Evolutionary conservation across 2,888 invertebrate species (phyloP), one percentile per base, ranked within the genome.

Genomic region (Notodonta dromedarius): DNA sequence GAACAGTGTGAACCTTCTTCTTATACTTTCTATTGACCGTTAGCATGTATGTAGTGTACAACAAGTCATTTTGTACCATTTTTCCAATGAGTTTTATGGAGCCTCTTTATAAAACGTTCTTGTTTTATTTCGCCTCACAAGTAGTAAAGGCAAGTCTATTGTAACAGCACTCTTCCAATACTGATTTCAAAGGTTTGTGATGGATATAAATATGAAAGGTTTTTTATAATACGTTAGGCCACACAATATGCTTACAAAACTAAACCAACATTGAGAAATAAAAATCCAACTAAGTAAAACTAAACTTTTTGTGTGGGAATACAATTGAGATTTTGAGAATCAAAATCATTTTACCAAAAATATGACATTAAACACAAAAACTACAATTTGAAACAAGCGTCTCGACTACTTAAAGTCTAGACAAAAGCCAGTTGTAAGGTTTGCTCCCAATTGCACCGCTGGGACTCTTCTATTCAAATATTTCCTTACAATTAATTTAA

Each of bases 401-500:
- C 83, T 82, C 78, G 80, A 77, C 83, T 80, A 81, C 83, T 87
- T 83, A 78, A 75, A 82, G 89, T 90, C 90, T 90, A 90, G 91
- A 91, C 90, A 85, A 86, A 80, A 80, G 79, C 78, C 64, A 80
- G 75, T 78, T 81, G 78, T 83, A 84, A 80, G 86, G 84, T 87
- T 87, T 80, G 78, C 82, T 85, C 81, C 82, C 89, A 86, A 89
- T 89, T 85, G 85, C 83, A 82, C 83, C 77, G 77, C 78, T 69
- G 77, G 79, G 83, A 86, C 85, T 80, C 82, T 83, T 83, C 84
- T 83, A 85, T 90, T 90, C 88, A 90, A 90, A 90, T 90, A 90
- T 90, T 91, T 91, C 89, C 87, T 87, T 78, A 82, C 89, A 89
- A 90, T 90, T 90, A 90, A 89, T 88, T 90, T 89, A 89, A 89